These are phyloP conservation scores for Lytechinus pictus DNA, from an alignment of 35 echinoderm and acorn worm genomes.

Conservation along the genomic window DNA sequence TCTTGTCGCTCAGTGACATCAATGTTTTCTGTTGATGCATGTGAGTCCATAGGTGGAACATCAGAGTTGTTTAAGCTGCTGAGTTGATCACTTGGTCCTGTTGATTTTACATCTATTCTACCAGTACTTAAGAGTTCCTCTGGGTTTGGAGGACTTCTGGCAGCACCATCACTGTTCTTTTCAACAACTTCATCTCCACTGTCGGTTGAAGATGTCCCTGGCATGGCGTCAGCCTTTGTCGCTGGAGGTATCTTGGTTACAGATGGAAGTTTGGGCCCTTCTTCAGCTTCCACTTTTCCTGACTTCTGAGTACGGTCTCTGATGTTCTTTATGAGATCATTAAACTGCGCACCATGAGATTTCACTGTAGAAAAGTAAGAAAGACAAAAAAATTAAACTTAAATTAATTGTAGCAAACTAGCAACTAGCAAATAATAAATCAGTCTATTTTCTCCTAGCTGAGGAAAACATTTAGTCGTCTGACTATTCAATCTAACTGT, in stretches of 20 bases:
- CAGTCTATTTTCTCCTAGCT: too few species aligned
- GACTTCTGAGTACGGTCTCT: slow-evolving; percentile 25
- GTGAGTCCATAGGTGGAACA: neutral
- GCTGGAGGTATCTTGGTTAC: neutral
- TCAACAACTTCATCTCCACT: neutral
- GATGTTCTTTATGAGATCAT: slow-evolving; percentile 64
- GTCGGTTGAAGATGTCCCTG: neutral
- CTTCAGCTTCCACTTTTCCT: neutral
- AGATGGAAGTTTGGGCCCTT: neutral
- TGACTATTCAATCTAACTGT: too few species aligned
- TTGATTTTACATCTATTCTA: neutral
- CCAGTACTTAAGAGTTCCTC: neutral
- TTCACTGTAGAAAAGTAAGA: slow-evolving; percentile 54
- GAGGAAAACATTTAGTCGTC: too few species aligned
- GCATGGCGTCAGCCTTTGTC: neutral
- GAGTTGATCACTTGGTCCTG: neutral
- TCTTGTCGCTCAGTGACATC: neutral
- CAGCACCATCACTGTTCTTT: neutral
- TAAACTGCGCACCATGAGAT: slow-evolving; percentile 78
- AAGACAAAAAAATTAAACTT: neutral
- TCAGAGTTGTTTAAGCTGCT: neutral
- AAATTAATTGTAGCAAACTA: too few species aligned
- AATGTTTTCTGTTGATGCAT: neutral
- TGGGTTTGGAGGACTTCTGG: neutral
- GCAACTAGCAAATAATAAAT: too few species aligned